Percentiles rank a stretch among this genome's conserved stretches.
Evolutionary conservation across 2,113 vertebrate genomes (phyloP).

Genomic region (Mastomys natalensis): DNA sequence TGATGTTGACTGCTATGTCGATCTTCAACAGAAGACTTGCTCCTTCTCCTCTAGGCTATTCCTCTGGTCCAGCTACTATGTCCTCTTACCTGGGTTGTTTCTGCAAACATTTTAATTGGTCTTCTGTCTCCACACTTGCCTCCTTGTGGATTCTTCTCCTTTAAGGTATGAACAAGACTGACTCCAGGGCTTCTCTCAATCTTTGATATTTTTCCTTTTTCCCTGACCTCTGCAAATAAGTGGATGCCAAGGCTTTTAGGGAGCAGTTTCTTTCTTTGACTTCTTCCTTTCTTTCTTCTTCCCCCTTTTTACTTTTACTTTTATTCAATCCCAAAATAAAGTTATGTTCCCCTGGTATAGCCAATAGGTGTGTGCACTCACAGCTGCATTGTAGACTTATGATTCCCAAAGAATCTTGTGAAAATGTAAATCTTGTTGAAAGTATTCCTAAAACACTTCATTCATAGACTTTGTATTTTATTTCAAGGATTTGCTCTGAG

Average conservation of each 20-base stretch:
- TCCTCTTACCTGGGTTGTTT: fast-evolving
- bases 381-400: not conserved
- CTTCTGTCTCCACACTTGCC: not conserved
- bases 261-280: not conserved
- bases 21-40: too few relatives aligned
- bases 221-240: too few relatives aligned
- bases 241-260: not conserved
- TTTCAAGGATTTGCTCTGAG: not conserved
- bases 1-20: fast-evolving
- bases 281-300: not conserved
- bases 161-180: not conserved
- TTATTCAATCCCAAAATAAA: not conserved
- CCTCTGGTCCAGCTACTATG: fast-evolving
- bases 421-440: not conserved
- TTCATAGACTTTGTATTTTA: not conserved
- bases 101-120: too few relatives aligned
- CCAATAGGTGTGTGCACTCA: not conserved
- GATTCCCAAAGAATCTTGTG: not conserved
- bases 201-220: not conserved
- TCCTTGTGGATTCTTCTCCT: not conserved
- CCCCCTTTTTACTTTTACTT: not conserved
- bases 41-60: not conserved
- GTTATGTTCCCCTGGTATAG: not conserved
- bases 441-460: not conserved
- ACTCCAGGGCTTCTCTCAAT: not conserved